Conservation (phyloP, 2,797 vertebrate genomes). For the Allobates femoralis region DNA sequence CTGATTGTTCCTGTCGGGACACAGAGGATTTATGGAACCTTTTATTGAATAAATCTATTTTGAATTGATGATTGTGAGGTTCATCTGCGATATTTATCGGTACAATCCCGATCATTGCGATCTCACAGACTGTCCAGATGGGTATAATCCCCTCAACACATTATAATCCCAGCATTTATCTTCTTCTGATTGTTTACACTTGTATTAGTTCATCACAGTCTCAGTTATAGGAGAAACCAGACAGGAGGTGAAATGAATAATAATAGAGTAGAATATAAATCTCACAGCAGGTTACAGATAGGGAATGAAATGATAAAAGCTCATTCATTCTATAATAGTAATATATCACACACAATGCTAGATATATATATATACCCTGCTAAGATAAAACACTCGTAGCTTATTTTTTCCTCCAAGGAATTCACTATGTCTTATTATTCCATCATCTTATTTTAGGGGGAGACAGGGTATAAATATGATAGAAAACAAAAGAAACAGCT, state of each 20-base stretch:
- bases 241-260: background rate
- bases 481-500: too few relatives aligned
- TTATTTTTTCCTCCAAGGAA: background rate
- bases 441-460: background rate
- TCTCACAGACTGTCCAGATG: too few relatives aligned
- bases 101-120: background rate
- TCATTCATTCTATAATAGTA: background rate
- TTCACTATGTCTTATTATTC: background rate
- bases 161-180: background rate
- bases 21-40: slow-evolving; percentile 27
- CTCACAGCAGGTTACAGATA: background rate
- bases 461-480: too few relatives aligned
- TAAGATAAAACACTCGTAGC: too few relatives aligned
- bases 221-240: background rate
- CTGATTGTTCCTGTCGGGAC: background rate
- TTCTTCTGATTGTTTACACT: background rate
- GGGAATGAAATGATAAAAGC: background rate
- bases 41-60: slow-evolving; percentile 54
- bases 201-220: background rate
- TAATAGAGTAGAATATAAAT: background rate
- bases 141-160: background rate
- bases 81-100: background rate
- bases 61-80: slow-evolving; percentile 3
- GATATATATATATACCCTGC: background rate
- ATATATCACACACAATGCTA: too few relatives aligned